Conservation (phyloP, 2,113 vertebrate genomes). For the Platichthys flesus region DNA sequence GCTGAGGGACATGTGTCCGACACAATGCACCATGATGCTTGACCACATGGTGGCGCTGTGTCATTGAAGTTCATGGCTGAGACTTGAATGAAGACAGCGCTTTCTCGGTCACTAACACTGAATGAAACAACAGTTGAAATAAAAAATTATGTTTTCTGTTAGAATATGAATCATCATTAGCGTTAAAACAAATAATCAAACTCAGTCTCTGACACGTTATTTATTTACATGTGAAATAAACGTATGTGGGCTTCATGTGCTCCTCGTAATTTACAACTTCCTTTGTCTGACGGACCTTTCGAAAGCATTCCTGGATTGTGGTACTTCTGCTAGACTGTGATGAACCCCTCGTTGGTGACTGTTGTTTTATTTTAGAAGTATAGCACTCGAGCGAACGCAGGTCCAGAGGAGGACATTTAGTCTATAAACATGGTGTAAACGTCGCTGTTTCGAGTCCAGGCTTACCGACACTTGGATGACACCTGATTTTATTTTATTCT, state of each 20-base stretch:
- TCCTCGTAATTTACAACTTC: background rate
- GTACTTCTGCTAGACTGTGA: background rate
- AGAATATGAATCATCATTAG: background rate
- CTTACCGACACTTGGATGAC: too few relatives aligned
- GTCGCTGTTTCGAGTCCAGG: too few relatives aligned
- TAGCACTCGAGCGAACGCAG: too few relatives aligned
- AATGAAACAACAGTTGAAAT: background rate
- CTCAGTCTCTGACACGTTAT: too few relatives aligned
- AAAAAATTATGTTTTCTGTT: background rate
- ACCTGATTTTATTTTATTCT: too few relatives aligned
- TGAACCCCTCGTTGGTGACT: too few relatives aligned
- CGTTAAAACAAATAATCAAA: too few relatives aligned
- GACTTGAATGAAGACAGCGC: background rate
- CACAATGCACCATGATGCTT: background rate
- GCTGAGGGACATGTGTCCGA: too few relatives aligned
- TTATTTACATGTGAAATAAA: background rate
- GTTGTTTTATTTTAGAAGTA: too few relatives aligned
- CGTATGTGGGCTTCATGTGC: conserved; percentile 27
- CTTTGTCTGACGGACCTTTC: background rate
- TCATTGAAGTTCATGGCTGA: background rate
- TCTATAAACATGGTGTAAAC: too few relatives aligned
- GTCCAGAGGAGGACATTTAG: too few relatives aligned
- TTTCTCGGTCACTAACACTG: background rate
- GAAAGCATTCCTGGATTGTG: background rate
- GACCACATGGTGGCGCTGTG: conserved; percentile 41